Conservation (phyloP, 2,797 vertebrate species). For the Mallotus villosus region DNA sequence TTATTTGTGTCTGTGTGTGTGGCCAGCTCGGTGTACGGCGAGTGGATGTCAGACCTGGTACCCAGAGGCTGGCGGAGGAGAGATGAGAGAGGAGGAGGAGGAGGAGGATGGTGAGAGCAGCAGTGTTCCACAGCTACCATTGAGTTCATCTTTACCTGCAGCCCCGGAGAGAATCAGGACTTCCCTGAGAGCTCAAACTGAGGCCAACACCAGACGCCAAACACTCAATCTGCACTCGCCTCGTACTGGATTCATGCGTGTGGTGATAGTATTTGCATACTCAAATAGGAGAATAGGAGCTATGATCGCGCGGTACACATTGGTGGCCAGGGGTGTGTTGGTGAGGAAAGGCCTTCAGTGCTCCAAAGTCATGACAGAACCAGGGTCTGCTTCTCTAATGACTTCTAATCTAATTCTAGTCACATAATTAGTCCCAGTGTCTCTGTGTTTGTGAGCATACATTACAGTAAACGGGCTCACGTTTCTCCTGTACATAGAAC, state of each 20-base stretch:
- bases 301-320: no score
- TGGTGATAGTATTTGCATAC: no score
- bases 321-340: no score
- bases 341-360: no score
- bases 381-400: neutral
- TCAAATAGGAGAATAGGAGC: no score
- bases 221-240: no score
- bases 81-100: constrained; percentile 36
- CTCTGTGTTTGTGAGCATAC: neutral
- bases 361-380: no score
- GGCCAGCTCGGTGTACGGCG: neutral
- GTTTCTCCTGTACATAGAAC: constrained; percentile 27
- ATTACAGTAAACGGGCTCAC: constrained; percentile 19
- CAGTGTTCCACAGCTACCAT: constrained; percentile 1
- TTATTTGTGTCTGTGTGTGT: neutral
- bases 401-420: constrained; percentile 13
- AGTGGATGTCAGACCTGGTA: constrained; percentile 37
- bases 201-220: no score
- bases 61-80: constrained; percentile 38
- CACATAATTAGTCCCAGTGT: constrained; percentile 21
- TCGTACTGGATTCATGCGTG: no score
- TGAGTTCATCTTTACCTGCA: constrained; percentile 29
- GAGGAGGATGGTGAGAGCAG: neutral
- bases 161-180: neutral
- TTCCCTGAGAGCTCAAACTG: no score